A percentile compares a stretch with the other conserved stretches of the same genome.
Conservation (phyloP, 1,140 invertebrate species). For the Mactra quadrangularis region DNA sequence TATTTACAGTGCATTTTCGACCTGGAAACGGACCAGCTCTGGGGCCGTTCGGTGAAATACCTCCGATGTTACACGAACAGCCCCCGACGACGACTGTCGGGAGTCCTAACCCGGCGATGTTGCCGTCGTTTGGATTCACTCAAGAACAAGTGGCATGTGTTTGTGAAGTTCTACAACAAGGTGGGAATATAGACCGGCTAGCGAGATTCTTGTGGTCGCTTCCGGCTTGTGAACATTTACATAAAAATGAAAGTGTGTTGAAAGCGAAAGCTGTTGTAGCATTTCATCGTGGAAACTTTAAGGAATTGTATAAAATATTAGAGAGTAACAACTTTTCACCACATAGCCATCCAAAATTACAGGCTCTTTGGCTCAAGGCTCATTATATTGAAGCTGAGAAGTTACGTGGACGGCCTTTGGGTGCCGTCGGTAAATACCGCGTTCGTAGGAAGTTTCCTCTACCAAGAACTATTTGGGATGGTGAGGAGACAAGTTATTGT, state of each 20-base stretch:
- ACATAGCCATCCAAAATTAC: constrained; percentile 98
- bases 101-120: constrained; percentile 86
- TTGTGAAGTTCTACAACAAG: constrained; percentile 98
- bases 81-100: constrained; percentile 73
- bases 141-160: constrained; percentile 99
- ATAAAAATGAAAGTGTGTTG: constrained; percentile 96
- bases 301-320: constrained; percentile 97
- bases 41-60: constrained; percentile 70
- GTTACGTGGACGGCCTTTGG: constrained; percentile 94
- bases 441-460: constrained; percentile 99
- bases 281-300: constrained; percentile 90
- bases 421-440: constrained; percentile 97
- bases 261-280: constrained; percentile 99
- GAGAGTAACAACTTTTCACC: constrained; percentile 98
- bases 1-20: constrained; percentile 75
- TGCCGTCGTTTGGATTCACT: constrained; percentile 97
- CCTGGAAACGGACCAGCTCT: constrained; percentile 75
- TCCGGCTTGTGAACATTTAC: constrained; percentile 97
- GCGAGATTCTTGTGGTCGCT: constrained; percentile 99
- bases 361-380: constrained; percentile 89
- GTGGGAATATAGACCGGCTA: constrained; percentile 97
- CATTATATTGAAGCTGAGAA: constrained; percentile 97
- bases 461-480: constrained; percentile 99
- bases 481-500: constrained; percentile 99
- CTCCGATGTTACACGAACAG: constrained; percentile 80